These are phyloP conservation scores for Cephalopachus bancanus DNA, from an alignment of 2,797 vertebrate species.

Conservation along the genomic window DNA sequence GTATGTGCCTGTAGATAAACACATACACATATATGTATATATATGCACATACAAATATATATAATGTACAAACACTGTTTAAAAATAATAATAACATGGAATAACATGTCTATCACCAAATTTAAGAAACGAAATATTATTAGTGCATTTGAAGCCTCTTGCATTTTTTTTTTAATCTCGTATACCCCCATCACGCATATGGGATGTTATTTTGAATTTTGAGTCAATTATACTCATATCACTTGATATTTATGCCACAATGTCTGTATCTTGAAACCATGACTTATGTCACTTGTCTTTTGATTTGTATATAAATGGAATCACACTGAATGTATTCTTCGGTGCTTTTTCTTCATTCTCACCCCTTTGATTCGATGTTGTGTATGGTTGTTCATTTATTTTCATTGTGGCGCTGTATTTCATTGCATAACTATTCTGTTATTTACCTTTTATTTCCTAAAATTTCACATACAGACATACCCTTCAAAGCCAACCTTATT, in stretches of 20 bases:
- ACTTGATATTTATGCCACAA: not conserved
- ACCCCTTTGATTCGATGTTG: not conserved
- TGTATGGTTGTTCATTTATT: not conserved
- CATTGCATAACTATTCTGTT: not conserved
- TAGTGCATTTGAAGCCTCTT: not conserved
- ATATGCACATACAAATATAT: not conserved
- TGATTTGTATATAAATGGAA: not conserved
- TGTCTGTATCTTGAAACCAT: not conserved
- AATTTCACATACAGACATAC: too few relatives aligned
- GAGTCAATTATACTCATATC: not conserved
- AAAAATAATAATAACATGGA: constrained; percentile 19
- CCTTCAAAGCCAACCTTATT: too few relatives aligned
- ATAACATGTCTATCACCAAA: not conserved
- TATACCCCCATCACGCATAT: not conserved
- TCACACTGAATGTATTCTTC: not conserved
- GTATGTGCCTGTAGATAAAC: not conserved
- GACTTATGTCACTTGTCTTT: not conserved
- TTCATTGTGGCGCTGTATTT: not conserved
- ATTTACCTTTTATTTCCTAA: not conserved
- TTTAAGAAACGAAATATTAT: constrained; percentile 31
- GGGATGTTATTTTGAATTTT: constrained; percentile 9
- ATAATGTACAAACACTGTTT: not conserved
- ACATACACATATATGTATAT: not conserved
- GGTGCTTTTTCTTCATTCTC: not conserved
- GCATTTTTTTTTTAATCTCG: not conserved